Conservation (phyloP, 2,888 invertebrate genomes). For the Autographa gamma region DNA sequence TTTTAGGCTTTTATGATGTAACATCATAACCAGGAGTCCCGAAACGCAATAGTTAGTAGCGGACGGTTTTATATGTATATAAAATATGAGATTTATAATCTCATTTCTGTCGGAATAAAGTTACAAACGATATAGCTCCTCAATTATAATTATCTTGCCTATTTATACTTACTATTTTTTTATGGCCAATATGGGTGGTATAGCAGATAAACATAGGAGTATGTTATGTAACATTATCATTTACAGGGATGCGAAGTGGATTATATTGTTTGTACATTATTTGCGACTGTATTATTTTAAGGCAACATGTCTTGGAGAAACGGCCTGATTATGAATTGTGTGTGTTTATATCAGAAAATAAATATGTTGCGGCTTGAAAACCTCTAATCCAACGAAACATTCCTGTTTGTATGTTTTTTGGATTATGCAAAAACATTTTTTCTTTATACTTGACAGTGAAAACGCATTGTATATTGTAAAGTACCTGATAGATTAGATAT, state of each 20-base stretch:
- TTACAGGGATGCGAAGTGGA: constrained; percentile 54
- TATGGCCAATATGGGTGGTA: constrained; percentile 13
- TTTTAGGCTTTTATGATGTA: constrained; percentile 24
- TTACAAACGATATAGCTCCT: constrained; percentile 42
- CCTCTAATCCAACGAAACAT: constrained; percentile 64
- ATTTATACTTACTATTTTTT: constrained; percentile 27
- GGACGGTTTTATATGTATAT: constrained; percentile 18
- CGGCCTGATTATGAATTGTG: constrained; percentile 74
- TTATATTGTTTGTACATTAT: constrained; percentile 56
- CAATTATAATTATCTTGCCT: constrained; percentile 48
- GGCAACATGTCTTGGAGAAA: constrained; percentile 55
- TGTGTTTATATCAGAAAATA: constrained; percentile 76
- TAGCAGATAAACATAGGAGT: constrained; percentile 22
- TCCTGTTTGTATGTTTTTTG: constrained; percentile 63
- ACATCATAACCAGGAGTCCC: constrained; percentile 7
- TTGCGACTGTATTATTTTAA: constrained; percentile 57
- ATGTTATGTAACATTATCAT: constrained; percentile 39
- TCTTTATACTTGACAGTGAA: constrained; percentile 56
- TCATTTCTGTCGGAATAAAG: constrained; percentile 29
- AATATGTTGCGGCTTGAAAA: constrained; percentile 53
- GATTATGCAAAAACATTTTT: constrained; percentile 59
- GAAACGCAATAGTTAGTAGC: constrained; percentile 18
- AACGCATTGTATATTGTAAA: constrained; percentile 74
- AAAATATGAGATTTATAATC: constrained; percentile 22
- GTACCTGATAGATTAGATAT: constrained; percentile 81